Base-by-base conservation (phyloP, 2,113 vertebrate genomes). In the Paracanthobrama guichenoti region DNA sequence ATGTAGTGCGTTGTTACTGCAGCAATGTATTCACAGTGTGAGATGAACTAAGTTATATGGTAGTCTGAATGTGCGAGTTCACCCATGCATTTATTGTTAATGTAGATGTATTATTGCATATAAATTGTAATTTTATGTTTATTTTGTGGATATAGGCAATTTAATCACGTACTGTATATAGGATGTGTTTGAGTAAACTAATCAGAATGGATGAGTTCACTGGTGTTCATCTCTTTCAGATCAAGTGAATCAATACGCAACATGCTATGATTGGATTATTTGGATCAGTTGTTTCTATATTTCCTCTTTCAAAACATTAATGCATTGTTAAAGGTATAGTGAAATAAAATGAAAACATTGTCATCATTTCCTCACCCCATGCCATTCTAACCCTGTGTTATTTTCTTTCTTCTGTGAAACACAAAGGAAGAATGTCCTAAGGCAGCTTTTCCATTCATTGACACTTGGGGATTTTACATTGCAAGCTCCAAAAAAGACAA, bases 211-310 rank as follows among this genome's bases (percentile, higher is more conserved):
- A 50, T 28, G 44, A 74, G n/a, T 74, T 74, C 46, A 16, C 46
- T 74, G 72, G 13, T 74, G 6, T 74, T 50, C 44, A 53, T 46
- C 8, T 50, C 46, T 53, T 50, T 28, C n/a, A 20, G 31, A 75
- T 75, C 73, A 75, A 75, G 26, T 50, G 24, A 28, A 46, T 74
- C 48, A 75, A 75, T 75, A 53, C 3, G 4, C 73, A 75, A 10
- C 46, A 53, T 20, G 50, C 73, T 75, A 75, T 75, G 73, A 75
- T 75, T 75, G 24, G 24, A 75, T 75, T 28, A 50, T 53, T 75
- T 75, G 73, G 73, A 75, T 75, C 46, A 75, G 14, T 53, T 28
- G 24, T 53, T 75, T 75, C 46, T 75, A 28, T 20, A 74, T 53
- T 53, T 31, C 0, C 24, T 31, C 24, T 75, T 20, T 75, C 28